Evolutionary conservation across 2,888 invertebrate genomes (phyloP).

Genomic region (Agelastica alni): DNA sequence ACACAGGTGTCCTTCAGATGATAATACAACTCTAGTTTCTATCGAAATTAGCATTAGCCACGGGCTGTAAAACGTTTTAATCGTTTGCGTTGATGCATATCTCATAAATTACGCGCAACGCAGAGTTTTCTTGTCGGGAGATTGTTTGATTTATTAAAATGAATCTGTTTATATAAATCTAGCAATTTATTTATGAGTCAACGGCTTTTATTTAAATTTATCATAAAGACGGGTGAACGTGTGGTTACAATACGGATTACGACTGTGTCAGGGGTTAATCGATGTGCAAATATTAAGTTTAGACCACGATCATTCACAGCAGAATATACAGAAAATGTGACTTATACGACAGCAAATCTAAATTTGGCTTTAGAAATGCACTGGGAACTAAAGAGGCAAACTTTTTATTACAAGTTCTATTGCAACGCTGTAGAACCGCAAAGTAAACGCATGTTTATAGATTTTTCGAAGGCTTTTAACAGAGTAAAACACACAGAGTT

Average conservation of each 20-base stretch:
- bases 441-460: no score
- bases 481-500: no score
- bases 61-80: conserved; percentile 19
- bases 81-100: conserved; percentile 16
- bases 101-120: conserved; percentile 19
- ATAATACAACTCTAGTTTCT: background rate
- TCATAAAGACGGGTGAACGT: background rate
- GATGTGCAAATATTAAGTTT: no score
- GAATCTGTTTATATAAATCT: conserved; percentile 19
- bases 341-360: no score
- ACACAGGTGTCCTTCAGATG: conserved; percentile 13
- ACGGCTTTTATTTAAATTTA: conserved; percentile 1
- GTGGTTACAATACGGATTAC: background rate
- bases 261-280: no score
- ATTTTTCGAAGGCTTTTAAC: no score
- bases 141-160: conserved; percentile 21
- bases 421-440: no score
- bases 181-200: conserved; percentile 13
- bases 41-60: conserved; percentile 23
- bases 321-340: no score
- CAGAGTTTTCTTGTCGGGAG: conserved; percentile 18
- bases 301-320: no score
- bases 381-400: no score
- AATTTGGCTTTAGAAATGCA: no score
- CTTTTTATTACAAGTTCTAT: no score